Evolutionary conservation across 2,888 invertebrate genomes (phyloP).

Genomic region (Drosophila anceps): DNA sequence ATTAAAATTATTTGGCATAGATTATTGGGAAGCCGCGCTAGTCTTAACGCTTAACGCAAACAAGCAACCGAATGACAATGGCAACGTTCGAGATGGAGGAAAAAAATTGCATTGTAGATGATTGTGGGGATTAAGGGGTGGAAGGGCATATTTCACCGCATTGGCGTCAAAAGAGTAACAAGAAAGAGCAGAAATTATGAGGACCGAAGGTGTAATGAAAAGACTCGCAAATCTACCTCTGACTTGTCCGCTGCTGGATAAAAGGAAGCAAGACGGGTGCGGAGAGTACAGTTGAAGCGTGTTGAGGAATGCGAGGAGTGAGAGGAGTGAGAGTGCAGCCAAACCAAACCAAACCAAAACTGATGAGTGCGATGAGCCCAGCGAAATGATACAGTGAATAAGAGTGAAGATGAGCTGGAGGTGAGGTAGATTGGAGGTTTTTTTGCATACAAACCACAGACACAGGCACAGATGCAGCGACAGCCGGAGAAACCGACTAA

Average conservation of each 20-base stretch:
- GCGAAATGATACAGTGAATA: neutral
- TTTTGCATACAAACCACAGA: constrained; percentile 63
- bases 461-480: constrained; percentile 10
- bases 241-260: constrained; percentile 24
- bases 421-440: neutral
- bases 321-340: neutral
- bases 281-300: neutral
- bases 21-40: neutral
- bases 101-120: neutral
- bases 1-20: neutral
- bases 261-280: constrained; percentile 22
- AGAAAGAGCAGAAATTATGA: constrained; percentile 60
- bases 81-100: neutral
- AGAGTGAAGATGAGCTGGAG: neutral
- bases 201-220: constrained; percentile 67
- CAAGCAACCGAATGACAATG: neutral
- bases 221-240: constrained; percentile 37
- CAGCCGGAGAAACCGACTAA: constrained; percentile 10
- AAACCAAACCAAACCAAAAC: neutral
- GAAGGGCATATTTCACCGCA: neutral
- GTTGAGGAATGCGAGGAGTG: neutral
- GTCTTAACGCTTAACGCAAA: too few species aligned
- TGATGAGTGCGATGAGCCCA: constrained; percentile 7
- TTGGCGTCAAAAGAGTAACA: constrained; percentile 48
- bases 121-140: neutral